Percentiles rank a stretch among this genome's conserved stretches.
phyloP scores from a whole-genome alignment of 2,113 vertebrate genomes.

The Oryzias woworae region DNA sequence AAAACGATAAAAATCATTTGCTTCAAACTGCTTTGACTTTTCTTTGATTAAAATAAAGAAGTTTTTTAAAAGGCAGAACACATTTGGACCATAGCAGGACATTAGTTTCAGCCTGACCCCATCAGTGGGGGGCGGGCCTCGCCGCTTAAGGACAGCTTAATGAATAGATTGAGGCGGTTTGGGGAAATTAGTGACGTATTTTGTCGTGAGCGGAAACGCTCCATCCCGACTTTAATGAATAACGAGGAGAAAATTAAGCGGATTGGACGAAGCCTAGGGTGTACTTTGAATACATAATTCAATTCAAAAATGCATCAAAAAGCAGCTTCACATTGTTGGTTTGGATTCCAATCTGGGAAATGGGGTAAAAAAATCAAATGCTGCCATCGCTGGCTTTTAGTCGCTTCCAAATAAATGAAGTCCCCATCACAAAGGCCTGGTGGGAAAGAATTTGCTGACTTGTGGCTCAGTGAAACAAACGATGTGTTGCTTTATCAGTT shows the following conservation, averaged over 20 bases:
- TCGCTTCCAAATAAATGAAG: constrained; percentile 43
- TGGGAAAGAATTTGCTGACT: constrained; percentile 60
- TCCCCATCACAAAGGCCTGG: constrained; percentile 43
- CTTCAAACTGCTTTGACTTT: background rate
- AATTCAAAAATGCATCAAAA: constrained; percentile 2
- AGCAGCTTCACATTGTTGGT: constrained; percentile 39
- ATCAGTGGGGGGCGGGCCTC: background rate
- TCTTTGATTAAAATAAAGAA: constrained; percentile 8
- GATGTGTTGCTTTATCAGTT: constrained; percentile 51
- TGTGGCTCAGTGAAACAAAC: constrained; percentile 48
- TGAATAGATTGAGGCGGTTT: constrained; percentile 67
- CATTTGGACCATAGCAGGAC: constrained; percentile 16
- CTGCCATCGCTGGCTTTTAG: constrained; percentile 63
- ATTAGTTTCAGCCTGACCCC: constrained; percentile 20
- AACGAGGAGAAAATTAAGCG: constrained; percentile 49
- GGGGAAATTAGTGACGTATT: constrained; percentile 45
- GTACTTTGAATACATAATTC: constrained; percentile 28
- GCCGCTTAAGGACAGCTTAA: constrained; percentile 53
- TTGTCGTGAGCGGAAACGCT: constrained; percentile 42
- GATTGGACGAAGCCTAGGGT: constrained; percentile 31
- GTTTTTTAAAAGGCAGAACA: constrained; percentile 21
- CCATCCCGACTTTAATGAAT: constrained; percentile 51
- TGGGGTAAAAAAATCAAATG: constrained; percentile 61
- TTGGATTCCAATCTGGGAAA: constrained; percentile 69
- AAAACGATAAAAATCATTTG: no score